These are phyloP conservation scores for Cheilinus undulatus DNA, from an alignment of 2,113 vertebrate species.

Conservation along the genomic window DNA sequence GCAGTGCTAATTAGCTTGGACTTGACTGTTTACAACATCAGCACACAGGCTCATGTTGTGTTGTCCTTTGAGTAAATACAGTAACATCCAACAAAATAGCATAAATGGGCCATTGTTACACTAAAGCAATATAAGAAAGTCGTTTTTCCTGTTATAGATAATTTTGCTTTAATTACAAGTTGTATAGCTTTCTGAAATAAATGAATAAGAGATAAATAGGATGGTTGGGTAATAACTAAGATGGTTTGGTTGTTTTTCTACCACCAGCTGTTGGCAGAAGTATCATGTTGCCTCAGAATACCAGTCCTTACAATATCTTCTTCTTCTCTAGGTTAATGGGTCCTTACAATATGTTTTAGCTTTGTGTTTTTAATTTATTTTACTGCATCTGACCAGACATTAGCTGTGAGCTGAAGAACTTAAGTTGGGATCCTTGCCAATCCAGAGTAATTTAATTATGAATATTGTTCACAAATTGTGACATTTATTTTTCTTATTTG, in stretches of 20 bases:
- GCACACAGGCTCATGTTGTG: neutral
- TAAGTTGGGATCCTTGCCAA: neutral
- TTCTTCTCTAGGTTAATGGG: neutral
- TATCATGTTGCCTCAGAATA: neutral
- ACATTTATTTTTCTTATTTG: constrained; percentile 3
- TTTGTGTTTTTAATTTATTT: constrained; percentile 32
- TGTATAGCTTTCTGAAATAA: too few relatives aligned
- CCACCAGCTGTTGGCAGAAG: neutral
- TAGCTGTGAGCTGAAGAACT: too few relatives aligned
- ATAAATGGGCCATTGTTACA: neutral
- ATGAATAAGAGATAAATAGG: too few relatives aligned
- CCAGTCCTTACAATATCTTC: neutral
- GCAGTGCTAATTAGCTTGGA: neutral
- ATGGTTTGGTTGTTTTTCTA: neutral
- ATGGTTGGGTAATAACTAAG: too few relatives aligned
- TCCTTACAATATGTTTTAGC: too few relatives aligned
- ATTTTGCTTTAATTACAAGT: too few relatives aligned
- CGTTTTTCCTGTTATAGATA: too few relatives aligned
- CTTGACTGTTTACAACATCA: neutral
- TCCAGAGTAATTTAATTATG: too few relatives aligned
- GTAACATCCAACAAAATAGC: neutral
- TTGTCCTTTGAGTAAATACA: neutral
- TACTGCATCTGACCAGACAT: neutral
- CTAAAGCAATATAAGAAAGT: too few relatives aligned
- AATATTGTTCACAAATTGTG: neutral